Evolutionary conservation across 1,140 invertebrate genomes (phyloP), one percentile per base, ranked within the genome.

Genomic region (Aradophagus sp.): DNA sequence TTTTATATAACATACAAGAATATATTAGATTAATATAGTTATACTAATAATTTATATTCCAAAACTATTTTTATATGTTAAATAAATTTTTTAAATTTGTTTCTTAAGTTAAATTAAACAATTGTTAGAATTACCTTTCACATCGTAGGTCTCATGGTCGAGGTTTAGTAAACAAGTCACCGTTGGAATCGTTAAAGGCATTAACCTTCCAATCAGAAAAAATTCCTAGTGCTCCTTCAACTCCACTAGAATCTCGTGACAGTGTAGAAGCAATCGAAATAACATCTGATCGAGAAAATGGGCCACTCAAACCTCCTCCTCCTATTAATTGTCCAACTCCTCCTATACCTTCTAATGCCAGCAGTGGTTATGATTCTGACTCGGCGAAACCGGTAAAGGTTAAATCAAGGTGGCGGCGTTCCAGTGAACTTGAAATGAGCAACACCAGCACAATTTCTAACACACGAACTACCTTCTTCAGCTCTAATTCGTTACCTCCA

Each of bases 381-480:
- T 80, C 82, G 3, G 88, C 89, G 27, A 92, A 91, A 84, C 92
- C 92, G 1, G 91, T 93, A 4, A 95, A 95, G 87, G 93, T 96
- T 0, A 96, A 95, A 80, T 94, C 93, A 3, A 86, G 93, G 15
- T 95, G 94, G 93, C 82, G 93, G 38, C 83, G 93, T 58, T 93
- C 91, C 1, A 94, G 93, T 84, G 93, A 95, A 80, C 84, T 94
- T 29, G 93, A 95, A 83, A 91, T 92, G 90, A 88, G 89, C 10
- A 86, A 87, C 44, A 74, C 78, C 1, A 52, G 27, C n/a, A 26
- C 1, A 11, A 14, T 27, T 1, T 11, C 52, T 1, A 53, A 48
- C 41, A 3, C 45, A 0, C 32, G 53, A 8, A 36, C 47, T 1
- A 62, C 7, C 7, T 20, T 47, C 0, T 71, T 71, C 14, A 15